phyloP scores from a whole-genome alignment of 1,140 invertebrate species.

The Diorhabda elongata region DNA sequence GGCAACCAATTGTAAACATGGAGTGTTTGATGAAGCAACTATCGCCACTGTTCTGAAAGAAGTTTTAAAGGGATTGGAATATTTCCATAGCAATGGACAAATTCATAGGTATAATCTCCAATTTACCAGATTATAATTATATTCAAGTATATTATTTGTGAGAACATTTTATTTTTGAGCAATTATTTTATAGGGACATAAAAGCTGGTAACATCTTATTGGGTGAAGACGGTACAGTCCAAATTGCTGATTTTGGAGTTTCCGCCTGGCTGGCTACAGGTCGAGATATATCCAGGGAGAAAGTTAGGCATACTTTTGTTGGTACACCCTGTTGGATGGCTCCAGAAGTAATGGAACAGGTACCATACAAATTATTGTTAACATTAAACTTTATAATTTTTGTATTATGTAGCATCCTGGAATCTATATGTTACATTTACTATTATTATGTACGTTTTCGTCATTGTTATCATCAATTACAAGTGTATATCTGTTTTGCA shows the following conservation, averaged over 20 bases:
- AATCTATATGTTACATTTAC: too few relatives aligned
- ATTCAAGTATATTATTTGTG: conserved; percentile 9
- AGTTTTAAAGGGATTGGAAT: conserved; percentile 96
- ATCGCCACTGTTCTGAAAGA: conserved; percentile 99
- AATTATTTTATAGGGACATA: conserved; percentile 71
- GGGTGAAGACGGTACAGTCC: conserved; percentile 96
- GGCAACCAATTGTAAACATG: conserved; percentile 84
- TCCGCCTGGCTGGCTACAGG: conserved; percentile 90
- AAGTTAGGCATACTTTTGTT: conserved; percentile 94
- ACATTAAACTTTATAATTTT: too few relatives aligned
- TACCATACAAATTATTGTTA: not conserved
- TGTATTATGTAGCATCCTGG: too few relatives aligned
- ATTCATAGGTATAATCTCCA: conserved; percentile 75
- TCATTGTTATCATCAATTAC: too few relatives aligned
- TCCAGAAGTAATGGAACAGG: conserved; percentile 63
- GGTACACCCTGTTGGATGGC: conserved; percentile 99
- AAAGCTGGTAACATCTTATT: conserved; percentile 98
- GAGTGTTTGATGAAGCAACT: conserved; percentile 95
- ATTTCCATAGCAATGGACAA: conserved; percentile 98
- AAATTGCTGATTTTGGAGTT: conserved; percentile 95
- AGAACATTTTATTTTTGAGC: not conserved
- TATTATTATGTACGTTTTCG: too few relatives aligned
- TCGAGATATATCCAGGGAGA: conserved; percentile 87
- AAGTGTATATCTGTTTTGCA: too few relatives aligned
- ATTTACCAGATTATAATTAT: not conserved